Conservation (phyloP, 92 coral and sea anemone genomes). For the Muricea muricata region DNA sequence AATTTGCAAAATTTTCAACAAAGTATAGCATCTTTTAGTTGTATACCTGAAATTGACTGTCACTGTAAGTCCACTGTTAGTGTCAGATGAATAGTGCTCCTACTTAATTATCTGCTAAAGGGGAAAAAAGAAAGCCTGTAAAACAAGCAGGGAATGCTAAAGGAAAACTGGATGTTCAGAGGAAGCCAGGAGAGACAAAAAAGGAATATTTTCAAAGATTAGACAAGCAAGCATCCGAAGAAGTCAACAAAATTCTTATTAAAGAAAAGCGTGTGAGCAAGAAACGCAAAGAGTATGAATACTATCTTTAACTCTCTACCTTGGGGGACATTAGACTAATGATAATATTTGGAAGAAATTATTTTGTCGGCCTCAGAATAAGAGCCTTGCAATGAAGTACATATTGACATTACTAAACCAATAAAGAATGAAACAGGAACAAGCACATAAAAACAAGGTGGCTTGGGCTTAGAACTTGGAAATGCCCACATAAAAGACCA, state of each 20-base stretch:
- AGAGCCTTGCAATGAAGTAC: too few relatives aligned
- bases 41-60: too few relatives aligned
- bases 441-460: too few relatives aligned
- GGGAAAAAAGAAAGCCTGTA: neutral
- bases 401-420: too few relatives aligned
- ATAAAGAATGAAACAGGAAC: too few relatives aligned
- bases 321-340: neutral
- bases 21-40: too few relatives aligned
- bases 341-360: too few relatives aligned
- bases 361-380: too few relatives aligned
- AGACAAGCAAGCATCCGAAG: conserved; percentile 76
- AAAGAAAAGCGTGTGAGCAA: conserved; percentile 72
- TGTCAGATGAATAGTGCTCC: neutral
- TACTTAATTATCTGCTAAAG: conserved; percentile 1
- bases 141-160: neutral
- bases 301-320: neutral
- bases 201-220: conserved; percentile 74
- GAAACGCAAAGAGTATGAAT: conserved; percentile 80
- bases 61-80: too few relatives aligned
- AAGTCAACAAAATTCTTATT: conserved; percentile 70
- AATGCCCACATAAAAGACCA: too few relatives aligned
- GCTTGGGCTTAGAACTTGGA: too few relatives aligned
- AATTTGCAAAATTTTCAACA: too few relatives aligned
- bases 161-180: conserved; percentile 21
- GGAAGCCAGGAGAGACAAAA: conserved; percentile 75